These are phyloP conservation scores for Cactoblastis cactorum DNA, from an alignment of 2,888 invertebrate genomes.

Conservation along the genomic window DNA sequence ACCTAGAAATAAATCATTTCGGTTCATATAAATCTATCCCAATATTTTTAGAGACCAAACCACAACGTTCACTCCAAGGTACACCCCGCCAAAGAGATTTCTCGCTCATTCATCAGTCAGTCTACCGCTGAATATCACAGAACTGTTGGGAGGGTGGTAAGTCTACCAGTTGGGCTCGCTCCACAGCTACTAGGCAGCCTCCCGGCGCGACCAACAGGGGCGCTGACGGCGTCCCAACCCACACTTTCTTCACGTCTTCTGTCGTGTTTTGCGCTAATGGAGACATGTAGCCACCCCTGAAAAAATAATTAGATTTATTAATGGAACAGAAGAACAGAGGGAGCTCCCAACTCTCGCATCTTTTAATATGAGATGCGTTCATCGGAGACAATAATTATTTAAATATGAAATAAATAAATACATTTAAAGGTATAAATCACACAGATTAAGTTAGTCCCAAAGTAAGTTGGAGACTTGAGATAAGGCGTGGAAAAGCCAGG, in stretches of 20 bases:
- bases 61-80: constrained; percentile 34
- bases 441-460: too few relatives aligned
- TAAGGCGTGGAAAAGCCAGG: too few relatives aligned
- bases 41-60: constrained; percentile 13
- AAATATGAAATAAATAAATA: too few relatives aligned
- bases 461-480: too few relatives aligned
- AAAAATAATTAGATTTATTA: constrained; percentile 21
- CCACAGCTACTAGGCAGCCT: constrained; percentile 67
- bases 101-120: constrained; percentile 24
- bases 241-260: constrained; percentile 71
- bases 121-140: constrained; percentile 74
- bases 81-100: constrained; percentile 50
- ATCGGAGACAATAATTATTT: too few relatives aligned
- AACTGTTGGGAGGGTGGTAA: constrained; percentile 40
- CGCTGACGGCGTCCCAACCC: constrained; percentile 57
- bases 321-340: background rate
- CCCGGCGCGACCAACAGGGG: constrained; percentile 63
- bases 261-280: constrained; percentile 54
- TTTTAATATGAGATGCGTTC: too few relatives aligned
- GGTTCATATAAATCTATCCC: too few relatives aligned
- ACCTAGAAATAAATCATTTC: too few relatives aligned
- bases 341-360: too few relatives aligned
- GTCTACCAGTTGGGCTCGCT: constrained; percentile 63
- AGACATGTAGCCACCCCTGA: constrained; percentile 72
- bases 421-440: too few relatives aligned